Evolutionary conservation across 2,888 invertebrate species (phyloP).

Genomic region (Pterostichus niger): DNA sequence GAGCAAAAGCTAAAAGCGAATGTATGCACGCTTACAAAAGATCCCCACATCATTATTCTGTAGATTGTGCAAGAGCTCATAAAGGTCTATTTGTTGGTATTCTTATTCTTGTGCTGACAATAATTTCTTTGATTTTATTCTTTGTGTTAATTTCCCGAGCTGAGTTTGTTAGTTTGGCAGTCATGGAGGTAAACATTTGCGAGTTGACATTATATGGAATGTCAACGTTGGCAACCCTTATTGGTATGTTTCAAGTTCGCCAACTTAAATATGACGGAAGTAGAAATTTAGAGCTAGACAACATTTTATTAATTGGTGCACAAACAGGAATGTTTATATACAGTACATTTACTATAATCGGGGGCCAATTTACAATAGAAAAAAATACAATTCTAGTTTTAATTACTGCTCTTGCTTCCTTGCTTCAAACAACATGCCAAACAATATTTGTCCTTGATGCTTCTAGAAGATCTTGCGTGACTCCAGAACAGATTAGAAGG

Average conservation of each 20-base stretch:
- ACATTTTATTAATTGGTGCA: conserved; percentile 93
- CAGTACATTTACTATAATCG: conserved; percentile 95
- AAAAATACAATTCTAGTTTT: conserved; percentile 90
- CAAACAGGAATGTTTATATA: conserved; percentile 97
- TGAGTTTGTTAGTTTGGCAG: conserved; percentile 89
- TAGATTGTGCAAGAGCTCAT: conserved; percentile 96
- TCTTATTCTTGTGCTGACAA: conserved; percentile 91
- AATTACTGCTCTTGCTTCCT: conserved; percentile 90
- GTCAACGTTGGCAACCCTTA: conserved; percentile 90
- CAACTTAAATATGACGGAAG: conserved; percentile 91
- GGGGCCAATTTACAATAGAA: conserved; percentile 92
- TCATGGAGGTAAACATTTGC: conserved; percentile 93
- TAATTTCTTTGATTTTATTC: conserved; percentile 94
- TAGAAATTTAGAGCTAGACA: conserved; percentile 91
- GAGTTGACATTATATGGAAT: conserved; percentile 92
- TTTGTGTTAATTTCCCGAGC: conserved; percentile 92
- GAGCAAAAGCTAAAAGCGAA: conserved; percentile 53
- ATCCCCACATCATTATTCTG: conserved; percentile 94
- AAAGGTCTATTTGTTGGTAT: conserved; percentile 96
- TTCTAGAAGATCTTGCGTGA: conserved; percentile 90
- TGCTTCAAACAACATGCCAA: conserved; percentile 93
- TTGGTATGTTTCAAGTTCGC: conserved; percentile 93
- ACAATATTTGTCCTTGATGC: conserved; percentile 95
- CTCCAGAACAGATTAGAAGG: conserved; percentile 88
- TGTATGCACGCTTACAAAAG: conserved; percentile 82